Base-by-base conservation (phyloP, 2,113 vertebrate genomes). In the Sinosuthora webbiana region DNA sequence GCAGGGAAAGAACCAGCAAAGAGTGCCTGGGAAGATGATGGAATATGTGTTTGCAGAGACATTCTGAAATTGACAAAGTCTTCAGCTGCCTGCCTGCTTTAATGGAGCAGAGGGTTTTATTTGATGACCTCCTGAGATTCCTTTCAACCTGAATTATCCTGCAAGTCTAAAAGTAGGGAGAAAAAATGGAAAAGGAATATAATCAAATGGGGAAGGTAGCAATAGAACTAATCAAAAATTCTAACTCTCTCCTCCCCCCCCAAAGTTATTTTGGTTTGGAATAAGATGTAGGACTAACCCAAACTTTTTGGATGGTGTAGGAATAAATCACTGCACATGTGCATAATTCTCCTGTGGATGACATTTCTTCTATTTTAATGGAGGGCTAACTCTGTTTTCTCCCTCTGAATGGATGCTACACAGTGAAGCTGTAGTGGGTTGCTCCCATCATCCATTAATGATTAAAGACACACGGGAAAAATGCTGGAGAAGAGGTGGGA, bases 191-290 rank as follows among this genome's bases (percentile, higher is more conserved):
- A 50, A 6, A 70, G 39, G 3, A 57, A 87, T 42, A 14, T 21
- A 87, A 41, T 8, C 56, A 45, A 83, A 83, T 1, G 1, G 73
- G 5, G 24, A 90, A 88, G 4, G 21, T 16, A 86, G 23, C 20
- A 62, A 53, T 2, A 31, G 22, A 88, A 33, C 33, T 74, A 78
- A 67, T 13, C 0, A 50, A 39, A 89, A 70, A 35, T 35, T 69
- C 17, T 31, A 35, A 50, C 33, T 11, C 17, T 7, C 2, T 5
- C 7, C 3, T 13, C 17, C 9, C 2, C 6, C 7, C 19, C 22
- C 6, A 10, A 13, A 22, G 13, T 60, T 80, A 49, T 75, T 87
- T 70, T 63, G 7, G 15, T 70, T 86, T 63, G 30, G 25, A 77
- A 78, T 41, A 35, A 47, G 41, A 67, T 23, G 3, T 63, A 23